phyloP scores from a whole-genome alignment of 2,888 invertebrate species.

The Eulithis testata region DNA sequence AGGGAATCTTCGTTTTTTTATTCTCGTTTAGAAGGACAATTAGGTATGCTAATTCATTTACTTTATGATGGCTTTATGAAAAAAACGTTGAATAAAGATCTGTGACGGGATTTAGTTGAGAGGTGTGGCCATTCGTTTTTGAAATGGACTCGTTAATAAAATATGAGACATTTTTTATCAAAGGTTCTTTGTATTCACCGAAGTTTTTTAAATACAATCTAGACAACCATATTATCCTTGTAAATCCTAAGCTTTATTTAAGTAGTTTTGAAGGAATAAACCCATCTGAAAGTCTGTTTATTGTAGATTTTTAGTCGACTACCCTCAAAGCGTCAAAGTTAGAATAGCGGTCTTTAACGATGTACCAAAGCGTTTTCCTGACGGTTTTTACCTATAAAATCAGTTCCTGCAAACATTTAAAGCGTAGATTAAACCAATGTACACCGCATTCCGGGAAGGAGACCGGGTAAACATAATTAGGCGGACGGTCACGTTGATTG shows the following conservation, averaged over 20 bases:
- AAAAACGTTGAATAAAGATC: constrained; percentile 64
- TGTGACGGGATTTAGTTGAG: constrained; percentile 62
- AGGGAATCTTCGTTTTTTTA: constrained; percentile 70
- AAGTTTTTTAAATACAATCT: constrained; percentile 9
- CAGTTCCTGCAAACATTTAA: constrained; percentile 56
- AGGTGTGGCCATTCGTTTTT: constrained; percentile 46
- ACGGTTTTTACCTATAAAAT: constrained; percentile 47
- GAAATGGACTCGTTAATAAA: constrained; percentile 22
- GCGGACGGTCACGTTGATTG: constrained; percentile 67
- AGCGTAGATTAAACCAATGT: constrained; percentile 52
- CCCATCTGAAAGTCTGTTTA: constrained; percentile 5
- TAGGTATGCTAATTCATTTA: constrained; percentile 81
- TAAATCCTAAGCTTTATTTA: constrained; percentile 13
- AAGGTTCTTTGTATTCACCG: constrained; percentile 19
- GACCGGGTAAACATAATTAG: constrained; percentile 75
- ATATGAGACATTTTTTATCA: constrained; percentile 24
- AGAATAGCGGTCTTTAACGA: constrained; percentile 24
- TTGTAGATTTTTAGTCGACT: constrained; percentile 10
- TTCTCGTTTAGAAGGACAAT: constrained; percentile 74
- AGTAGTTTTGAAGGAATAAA: constrained; percentile 11
- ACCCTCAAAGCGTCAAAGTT: constrained; percentile 13
- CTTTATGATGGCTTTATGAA: constrained; percentile 72
- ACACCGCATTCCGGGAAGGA: constrained; percentile 55
- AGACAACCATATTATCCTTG: constrained; percentile 11
- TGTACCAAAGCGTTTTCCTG: constrained; percentile 27